phyloP scores from a whole-genome alignment of 2,113 vertebrate species.

The Nycticebus coucang region DNA sequence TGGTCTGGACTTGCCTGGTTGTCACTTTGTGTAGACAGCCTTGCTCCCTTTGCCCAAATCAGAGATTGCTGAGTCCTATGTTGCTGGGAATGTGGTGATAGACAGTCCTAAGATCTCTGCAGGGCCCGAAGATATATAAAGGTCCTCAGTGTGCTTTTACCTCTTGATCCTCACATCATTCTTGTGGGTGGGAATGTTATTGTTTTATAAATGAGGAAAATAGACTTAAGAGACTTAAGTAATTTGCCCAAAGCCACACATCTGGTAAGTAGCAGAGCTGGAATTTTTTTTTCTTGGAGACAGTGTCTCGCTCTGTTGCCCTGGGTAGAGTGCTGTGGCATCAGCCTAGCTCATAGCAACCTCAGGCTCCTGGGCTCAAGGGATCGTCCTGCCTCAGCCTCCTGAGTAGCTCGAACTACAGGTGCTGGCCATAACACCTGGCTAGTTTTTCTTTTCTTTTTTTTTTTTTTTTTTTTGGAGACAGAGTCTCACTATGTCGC shows the following conservation, averaged over 20 bases:
- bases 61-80: not conserved
- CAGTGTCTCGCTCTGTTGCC: no score
- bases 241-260: not conserved
- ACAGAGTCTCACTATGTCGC: no score
- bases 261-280: not conserved
- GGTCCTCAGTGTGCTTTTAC: not conserved
- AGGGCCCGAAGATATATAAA: not conserved
- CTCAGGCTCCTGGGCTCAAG: no score
- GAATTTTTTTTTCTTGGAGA: not conserved
- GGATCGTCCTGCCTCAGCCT: no score
- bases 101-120: accelerated
- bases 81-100: not conserved
- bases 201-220: not conserved
- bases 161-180: not conserved
- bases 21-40: not conserved
- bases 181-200: not conserved
- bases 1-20: constrained; percentile 24
- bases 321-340: no score
- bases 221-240: not conserved
- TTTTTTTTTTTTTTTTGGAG: no score
- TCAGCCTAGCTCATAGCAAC: no score
- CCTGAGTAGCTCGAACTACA: no score
- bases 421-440: no score
- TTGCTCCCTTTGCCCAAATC: not conserved
- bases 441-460: no score